phyloP scores from a whole-genome alignment of 2,797 vertebrate genomes.

The Sebastes nivosus region DNA sequence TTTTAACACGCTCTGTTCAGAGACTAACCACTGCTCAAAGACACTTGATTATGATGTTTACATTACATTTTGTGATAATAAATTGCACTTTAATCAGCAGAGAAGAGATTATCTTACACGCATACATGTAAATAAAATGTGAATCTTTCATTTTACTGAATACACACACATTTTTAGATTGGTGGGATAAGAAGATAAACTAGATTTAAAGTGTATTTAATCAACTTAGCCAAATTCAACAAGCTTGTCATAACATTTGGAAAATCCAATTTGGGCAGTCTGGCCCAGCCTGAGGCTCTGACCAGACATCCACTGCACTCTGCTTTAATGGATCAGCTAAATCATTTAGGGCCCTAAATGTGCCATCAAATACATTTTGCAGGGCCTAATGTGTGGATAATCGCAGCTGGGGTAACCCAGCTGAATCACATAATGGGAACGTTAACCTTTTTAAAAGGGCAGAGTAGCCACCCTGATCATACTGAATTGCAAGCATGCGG shows the following conservation, averaged over 20 bases:
- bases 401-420: slow-evolving; percentile 75
- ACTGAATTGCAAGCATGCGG: slow-evolving; percentile 37
- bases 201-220: slow-evolving; percentile 21
- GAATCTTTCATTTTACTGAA: not conserved
- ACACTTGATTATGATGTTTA: not conserved
- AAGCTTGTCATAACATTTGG: slow-evolving; percentile 72
- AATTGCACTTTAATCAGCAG: not conserved
- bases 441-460: slow-evolving; percentile 80
- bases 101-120: not conserved
- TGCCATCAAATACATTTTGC: slow-evolving; percentile 78
- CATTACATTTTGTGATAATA: not conserved
- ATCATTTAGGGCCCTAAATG: slow-evolving; percentile 79
- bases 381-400: slow-evolving; percentile 83
- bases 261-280: slow-evolving; percentile 67
- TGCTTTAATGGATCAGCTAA: slow-evolving; percentile 81
- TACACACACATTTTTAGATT: not conserved
- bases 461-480: slow-evolving; percentile 57
- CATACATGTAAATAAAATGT: not conserved
- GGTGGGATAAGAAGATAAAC: not conserved
- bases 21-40: not conserved
- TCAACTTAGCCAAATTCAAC: slow-evolving; percentile 48
- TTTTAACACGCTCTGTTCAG: not conserved
- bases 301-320: slow-evolving; percentile 64
- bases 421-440: slow-evolving; percentile 75
- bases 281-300: slow-evolving; percentile 54